Conservation (phyloP, 2,888 invertebrate species). For the Tetranychus truncatus region DNA sequence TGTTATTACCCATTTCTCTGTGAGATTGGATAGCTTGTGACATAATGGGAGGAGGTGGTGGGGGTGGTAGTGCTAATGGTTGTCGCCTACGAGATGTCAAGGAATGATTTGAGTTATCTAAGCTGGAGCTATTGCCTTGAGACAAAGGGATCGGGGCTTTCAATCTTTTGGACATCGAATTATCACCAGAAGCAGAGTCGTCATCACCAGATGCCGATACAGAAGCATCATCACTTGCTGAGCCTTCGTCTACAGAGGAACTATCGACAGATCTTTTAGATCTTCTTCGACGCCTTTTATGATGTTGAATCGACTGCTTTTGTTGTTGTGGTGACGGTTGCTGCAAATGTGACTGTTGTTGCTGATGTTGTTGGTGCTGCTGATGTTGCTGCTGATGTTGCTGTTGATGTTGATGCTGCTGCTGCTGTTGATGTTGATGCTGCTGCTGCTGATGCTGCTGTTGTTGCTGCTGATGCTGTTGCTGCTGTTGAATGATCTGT, state of each 20-base stretch:
- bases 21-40: neutral
- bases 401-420: neutral
- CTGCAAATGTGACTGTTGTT: neutral
- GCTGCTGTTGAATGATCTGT: neutral
- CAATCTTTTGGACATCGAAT: neutral
- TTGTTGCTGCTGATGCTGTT: neutral
- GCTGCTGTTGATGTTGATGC: neutral
- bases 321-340: neutral
- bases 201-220: constrained; percentile 1
- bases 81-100: constrained; percentile 3
- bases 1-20: neutral
- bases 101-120: constrained; percentile 5
- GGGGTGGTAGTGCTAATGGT: neutral
- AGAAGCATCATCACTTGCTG: constrained; percentile 5
- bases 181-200: constrained; percentile 2
- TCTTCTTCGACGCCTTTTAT: constrained; percentile 3
- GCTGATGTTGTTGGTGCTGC: neutral
- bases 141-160: neutral
- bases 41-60: neutral
- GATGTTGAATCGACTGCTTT: neutral
- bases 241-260: neutral
- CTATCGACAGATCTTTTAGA: constrained; percentile 3
- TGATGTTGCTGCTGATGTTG: neutral
- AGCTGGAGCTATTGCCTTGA: neutral
- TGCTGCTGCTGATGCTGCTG: neutral